Conservation (phyloP, 2,113 vertebrate genomes). For the Anhinga rufa region DNA sequence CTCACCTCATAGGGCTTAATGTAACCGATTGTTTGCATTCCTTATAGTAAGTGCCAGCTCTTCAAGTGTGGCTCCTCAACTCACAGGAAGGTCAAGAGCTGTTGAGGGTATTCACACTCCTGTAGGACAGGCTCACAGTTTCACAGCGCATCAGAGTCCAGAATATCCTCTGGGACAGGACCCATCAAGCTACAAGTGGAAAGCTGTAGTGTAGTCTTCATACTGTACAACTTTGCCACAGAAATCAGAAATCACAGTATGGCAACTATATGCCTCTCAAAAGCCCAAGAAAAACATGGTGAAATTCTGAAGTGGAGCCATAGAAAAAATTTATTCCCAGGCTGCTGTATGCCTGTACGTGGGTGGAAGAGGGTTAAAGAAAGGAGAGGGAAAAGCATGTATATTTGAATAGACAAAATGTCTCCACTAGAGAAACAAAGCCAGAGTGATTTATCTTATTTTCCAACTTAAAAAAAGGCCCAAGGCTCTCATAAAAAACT, state of each 20-base stretch:
- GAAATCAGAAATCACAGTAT: not conserved
- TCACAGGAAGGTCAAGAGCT: conserved; percentile 29
- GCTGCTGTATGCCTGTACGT: not conserved
- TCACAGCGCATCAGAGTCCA: not conserved
- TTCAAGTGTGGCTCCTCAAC: not conserved
- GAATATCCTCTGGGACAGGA: not conserved
- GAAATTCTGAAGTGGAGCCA: not conserved
- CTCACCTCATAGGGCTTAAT: not conserved
- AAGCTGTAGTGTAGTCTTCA: not conserved
- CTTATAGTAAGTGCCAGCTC: not conserved
- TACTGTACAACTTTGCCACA: not conserved
- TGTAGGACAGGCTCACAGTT: not conserved
- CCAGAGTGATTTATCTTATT: conserved; percentile 33
- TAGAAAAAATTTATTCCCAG: not conserved
- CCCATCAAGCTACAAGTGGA: not conserved
- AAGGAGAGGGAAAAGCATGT: not conserved
- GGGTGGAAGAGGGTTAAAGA: not conserved
- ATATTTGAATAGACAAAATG: conserved; percentile 24
- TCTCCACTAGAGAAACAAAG: conserved; percentile 30
- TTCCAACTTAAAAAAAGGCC: conserved; percentile 15
- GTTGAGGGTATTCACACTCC: not conserved
- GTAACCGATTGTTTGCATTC: not conserved
- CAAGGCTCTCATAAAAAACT: conserved; percentile 26
- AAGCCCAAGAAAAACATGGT: not conserved
- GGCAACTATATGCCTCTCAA: not conserved